phyloP scores from a whole-genome alignment of 2,113 vertebrate genomes.

The Sinosuthora webbiana region DNA sequence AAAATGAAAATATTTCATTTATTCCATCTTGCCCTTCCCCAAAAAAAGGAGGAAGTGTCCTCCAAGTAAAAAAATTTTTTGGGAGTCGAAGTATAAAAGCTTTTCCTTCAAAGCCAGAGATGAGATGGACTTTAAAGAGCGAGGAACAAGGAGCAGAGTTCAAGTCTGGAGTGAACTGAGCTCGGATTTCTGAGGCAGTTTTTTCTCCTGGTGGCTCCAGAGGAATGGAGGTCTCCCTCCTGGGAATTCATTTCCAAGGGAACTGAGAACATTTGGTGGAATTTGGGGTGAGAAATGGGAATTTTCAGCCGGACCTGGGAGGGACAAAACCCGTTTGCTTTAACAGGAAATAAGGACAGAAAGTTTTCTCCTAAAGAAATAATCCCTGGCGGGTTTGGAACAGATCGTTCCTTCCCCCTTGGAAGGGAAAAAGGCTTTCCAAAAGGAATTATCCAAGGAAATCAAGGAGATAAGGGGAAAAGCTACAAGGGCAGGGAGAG shows the following conservation, averaged over 20 bases:
- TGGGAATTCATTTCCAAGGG: neutral
- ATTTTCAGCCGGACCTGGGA: neutral
- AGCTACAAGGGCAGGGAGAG: neutral
- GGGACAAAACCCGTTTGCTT: neutral
- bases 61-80: neutral
- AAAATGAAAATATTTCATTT: neutral
- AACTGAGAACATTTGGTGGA: rapidly evolving
- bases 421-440: neutral
- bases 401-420: neutral
- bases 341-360: neutral
- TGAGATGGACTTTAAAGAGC: neutral
- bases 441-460: neutral
- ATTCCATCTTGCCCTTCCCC: neutral
- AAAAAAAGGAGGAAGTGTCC: neutral
- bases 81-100: neutral
- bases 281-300: neutral
- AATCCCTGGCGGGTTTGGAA: neutral
- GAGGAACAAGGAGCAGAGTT: neutral
- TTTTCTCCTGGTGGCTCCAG: neutral
- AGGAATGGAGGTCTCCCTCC: neutral
- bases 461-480: neutral
- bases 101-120: neutral
- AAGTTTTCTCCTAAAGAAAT: neutral
- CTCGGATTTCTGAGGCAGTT: neutral
- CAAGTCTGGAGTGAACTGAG: neutral